Evolutionary conservation across 2,113 vertebrate genomes (phyloP).

Genomic region (Macheiramphus alcinus): DNA sequence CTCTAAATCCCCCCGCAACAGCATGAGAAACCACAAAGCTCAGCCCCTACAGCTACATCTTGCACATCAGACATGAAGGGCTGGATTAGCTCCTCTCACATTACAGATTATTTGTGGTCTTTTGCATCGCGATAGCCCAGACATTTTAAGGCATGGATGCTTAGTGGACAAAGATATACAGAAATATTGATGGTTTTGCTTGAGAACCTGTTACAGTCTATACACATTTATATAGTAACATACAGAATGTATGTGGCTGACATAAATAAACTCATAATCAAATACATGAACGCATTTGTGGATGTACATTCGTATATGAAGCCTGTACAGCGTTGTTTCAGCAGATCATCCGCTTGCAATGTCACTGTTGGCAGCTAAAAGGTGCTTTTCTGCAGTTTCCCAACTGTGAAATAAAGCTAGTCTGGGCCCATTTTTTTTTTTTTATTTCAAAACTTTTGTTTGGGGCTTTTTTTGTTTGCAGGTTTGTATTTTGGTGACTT

Average conservation of each 20-base stretch:
- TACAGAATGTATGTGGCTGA: not conserved
- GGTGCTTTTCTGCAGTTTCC: not conserved
- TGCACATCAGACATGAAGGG: not conserved
- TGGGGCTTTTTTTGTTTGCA: constrained; percentile 4
- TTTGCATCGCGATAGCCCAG: not conserved
- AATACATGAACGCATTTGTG: accelerated
- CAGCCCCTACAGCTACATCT: not conserved
- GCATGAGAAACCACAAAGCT: not conserved
- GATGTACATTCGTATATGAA: not conserved
- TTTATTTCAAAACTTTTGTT: not conserved
- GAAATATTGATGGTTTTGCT: not conserved
- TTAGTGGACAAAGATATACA: not conserved
- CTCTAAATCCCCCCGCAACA: too few relatives aligned
- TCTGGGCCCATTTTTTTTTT: too few relatives aligned
- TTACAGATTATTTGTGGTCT: not conserved
- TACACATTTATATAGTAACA: too few relatives aligned
- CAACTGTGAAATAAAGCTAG: not conserved
- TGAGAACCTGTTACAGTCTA: not conserved
- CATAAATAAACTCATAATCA: not conserved
- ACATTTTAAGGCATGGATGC: not conserved
- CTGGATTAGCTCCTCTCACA: not conserved
- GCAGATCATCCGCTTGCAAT: not conserved
- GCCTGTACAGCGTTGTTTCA: not conserved
- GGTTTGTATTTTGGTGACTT: constrained; percentile 51
- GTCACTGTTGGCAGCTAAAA: not conserved